Base-by-base conservation (phyloP, 1,140 invertebrate species). In the Myzus persicae region DNA sequence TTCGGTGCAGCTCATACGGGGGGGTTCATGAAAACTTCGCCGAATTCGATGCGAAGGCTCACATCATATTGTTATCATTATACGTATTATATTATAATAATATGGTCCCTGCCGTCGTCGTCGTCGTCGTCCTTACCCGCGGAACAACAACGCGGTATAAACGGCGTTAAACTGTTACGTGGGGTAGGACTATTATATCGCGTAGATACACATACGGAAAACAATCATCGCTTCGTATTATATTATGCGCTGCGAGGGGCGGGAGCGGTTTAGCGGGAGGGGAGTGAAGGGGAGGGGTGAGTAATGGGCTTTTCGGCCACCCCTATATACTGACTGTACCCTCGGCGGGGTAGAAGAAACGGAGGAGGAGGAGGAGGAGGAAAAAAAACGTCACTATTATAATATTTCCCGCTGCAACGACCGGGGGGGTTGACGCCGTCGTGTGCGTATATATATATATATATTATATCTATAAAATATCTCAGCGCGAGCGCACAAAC, bases 351-450 rank as follows among this genome's bases (percentile, higher is more conserved):
- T 9, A 26, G 36, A 24, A 89, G 31, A 48, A n/a, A n/a, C n/a
- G n/a, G n/a, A n/a, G n/a, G n/a, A n/a, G n/a, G n/a, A n/a, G 20
- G 3, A 8, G 20, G 9, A 88, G 26, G 6, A 42, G 8, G 26
- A 84, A 92, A 93, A 93, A 93, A 93, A 93, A 92, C 67, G 91
- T 93, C 91, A 85, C 91, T 54, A 84, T 93, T 93, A 93, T 84
- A 67, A 31, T 91, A 67, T 90, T 91, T 93, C 76, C 59, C 18
- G 59, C 59, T n/a, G 14, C 91, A 26, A 93, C n/a, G n/a, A n/a
- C n/a, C n/a, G n/a, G n/a, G 91, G 81, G 91, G 91, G 26, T 92
- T 18, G 91, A n/a, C 36, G 46, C 8, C 84, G 40, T 38, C 48
- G 88, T 48, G n/a, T 51, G 87, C 7, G 14, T 48, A 4, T 31